These are phyloP conservation scores for Clistopyga incitator DNA, from an alignment of 2,888 invertebrate genomes.

Conservation along the genomic window DNA sequence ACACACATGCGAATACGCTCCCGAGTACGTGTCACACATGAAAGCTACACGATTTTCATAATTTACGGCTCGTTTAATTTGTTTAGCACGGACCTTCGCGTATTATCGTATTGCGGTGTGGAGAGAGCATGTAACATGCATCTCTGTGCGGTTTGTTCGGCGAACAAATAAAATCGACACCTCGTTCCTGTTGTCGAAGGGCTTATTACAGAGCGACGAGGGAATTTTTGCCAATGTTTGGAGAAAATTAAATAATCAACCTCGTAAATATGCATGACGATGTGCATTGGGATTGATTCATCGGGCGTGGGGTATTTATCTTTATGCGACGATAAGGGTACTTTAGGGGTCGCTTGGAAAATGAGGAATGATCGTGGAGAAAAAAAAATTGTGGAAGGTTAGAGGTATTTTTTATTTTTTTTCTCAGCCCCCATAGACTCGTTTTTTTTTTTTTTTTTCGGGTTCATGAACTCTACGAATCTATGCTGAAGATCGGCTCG, in stretches of 20 bases:
- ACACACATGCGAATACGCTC: slow-evolving; percentile 42
- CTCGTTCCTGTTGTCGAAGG: neutral
- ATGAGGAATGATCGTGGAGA: slow-evolving; percentile 1
- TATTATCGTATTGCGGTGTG: slow-evolving; percentile 48
- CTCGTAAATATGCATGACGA: neutral
- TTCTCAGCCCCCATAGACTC: slow-evolving; percentile 39
- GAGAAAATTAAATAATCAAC: slow-evolving; percentile 2
- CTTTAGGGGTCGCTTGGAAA: slow-evolving; percentile 16
- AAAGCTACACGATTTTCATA: slow-evolving; percentile 80
- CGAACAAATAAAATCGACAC: slow-evolving; percentile 49
- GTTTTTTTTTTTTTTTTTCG: slow-evolving; percentile 46
- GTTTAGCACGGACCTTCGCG: slow-evolving; percentile 72
- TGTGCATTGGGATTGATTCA: neutral
- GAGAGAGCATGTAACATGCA: slow-evolving; percentile 47
- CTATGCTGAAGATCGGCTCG: slow-evolving; percentile 46
- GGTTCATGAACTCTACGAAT: slow-evolving; percentile 51
- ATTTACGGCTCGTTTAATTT: slow-evolving; percentile 82
- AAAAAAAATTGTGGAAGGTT: slow-evolving; percentile 6
- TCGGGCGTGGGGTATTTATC: slow-evolving; percentile 9
- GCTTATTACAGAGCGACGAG: slow-evolving; percentile 16
- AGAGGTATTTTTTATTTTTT: neutral
- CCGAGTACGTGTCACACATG: slow-evolving; percentile 55
- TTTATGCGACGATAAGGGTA: slow-evolving; percentile 15
- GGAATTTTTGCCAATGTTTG: neutral
- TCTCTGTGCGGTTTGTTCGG: slow-evolving; percentile 21